Conservation (phyloP, 2,888 invertebrate species). For the Platycheirus rosarum region DNA sequence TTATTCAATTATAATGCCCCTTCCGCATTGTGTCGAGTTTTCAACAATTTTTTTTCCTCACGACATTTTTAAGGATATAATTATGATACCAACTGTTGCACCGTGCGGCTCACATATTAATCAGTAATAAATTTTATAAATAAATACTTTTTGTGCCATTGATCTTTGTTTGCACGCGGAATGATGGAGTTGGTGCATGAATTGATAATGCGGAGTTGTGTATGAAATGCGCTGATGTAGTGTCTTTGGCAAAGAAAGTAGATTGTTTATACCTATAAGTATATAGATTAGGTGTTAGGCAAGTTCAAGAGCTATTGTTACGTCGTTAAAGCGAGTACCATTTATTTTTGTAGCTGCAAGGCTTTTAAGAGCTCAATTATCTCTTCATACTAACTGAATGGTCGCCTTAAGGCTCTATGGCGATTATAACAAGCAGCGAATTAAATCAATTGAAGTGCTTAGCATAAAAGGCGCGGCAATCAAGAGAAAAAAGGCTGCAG, state of each 20-base stretch:
- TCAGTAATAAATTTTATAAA: slow-evolving; percentile 6
- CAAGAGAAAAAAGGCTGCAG: not conserved
- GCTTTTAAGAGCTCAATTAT: slow-evolving; percentile 21
- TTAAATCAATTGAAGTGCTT: slow-evolving; percentile 29
- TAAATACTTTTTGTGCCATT: slow-evolving; percentile 30
- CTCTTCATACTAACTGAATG: not conserved
- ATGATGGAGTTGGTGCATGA: not conserved
- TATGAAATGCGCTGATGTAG: not conserved
- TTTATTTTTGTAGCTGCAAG: slow-evolving; percentile 10
- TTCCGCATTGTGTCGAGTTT: slow-evolving; percentile 58
- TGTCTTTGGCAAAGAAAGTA: slow-evolving; percentile 45
- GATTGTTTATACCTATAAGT: not conserved
- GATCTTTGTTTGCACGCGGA: slow-evolving; percentile 38
- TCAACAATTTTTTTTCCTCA: not conserved
- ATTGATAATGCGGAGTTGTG: slow-evolving; percentile 9
- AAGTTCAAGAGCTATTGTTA: slow-evolving; percentile 53
- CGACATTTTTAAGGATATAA: slow-evolving; percentile 18
- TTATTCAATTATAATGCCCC: slow-evolving; percentile 60
- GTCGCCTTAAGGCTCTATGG: not conserved
- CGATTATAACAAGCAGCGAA: slow-evolving; percentile 43
- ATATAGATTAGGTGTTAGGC: slow-evolving; percentile 1
- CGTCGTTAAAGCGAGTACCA: slow-evolving; percentile 6
- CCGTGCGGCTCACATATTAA: not conserved
- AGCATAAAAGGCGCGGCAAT: not conserved
- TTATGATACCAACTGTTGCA: not conserved